Conservation (phyloP, 2,113 vertebrate species). For the Cyprinodon variegatus region DNA sequence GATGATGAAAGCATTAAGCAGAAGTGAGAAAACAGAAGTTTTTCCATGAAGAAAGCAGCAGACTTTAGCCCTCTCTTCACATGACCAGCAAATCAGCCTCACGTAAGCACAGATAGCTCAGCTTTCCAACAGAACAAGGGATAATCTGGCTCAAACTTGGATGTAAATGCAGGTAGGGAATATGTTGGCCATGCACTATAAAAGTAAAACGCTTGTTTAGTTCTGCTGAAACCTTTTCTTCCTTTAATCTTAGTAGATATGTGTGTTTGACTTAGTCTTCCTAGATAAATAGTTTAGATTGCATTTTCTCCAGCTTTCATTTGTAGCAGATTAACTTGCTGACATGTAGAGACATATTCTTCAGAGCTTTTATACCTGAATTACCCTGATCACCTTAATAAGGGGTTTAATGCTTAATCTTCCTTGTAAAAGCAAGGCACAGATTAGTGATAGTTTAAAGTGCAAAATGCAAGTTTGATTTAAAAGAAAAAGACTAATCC, state of each 20-base stretch:
- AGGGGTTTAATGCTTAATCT: too few species aligned
- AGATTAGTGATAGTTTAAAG: not conserved
- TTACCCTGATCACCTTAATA: too few species aligned
- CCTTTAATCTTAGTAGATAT: not conserved
- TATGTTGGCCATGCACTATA: not conserved
- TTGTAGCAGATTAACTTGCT: too few species aligned
- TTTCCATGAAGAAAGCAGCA: slow-evolving; percentile 13
- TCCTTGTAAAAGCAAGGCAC: too few species aligned
- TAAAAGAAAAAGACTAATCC: not conserved
- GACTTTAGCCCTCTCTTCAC: not conserved
- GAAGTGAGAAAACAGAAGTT: slow-evolving; percentile 64
- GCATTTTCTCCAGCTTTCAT: too few species aligned
- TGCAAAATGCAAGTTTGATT: not conserved
- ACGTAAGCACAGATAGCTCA: slow-evolving; percentile 8
- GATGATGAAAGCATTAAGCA: slow-evolving; percentile 7
- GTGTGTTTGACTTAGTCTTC: not conserved
- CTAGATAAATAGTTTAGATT: not conserved
- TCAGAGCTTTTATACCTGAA: too few species aligned
- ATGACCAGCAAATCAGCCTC: slow-evolving; percentile 27
- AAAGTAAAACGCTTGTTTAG: not conserved
- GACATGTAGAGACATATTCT: too few species aligned
- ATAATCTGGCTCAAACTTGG: not conserved
- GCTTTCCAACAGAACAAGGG: not conserved
- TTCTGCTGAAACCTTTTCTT: not conserved
- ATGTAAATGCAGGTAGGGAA: slow-evolving; percentile 31